Percentiles rank a stretch among this genome's conserved stretches.
phyloP scores from a whole-genome alignment of 2,888 invertebrate genomes.

The Synanthedon andrenaeformis region DNA sequence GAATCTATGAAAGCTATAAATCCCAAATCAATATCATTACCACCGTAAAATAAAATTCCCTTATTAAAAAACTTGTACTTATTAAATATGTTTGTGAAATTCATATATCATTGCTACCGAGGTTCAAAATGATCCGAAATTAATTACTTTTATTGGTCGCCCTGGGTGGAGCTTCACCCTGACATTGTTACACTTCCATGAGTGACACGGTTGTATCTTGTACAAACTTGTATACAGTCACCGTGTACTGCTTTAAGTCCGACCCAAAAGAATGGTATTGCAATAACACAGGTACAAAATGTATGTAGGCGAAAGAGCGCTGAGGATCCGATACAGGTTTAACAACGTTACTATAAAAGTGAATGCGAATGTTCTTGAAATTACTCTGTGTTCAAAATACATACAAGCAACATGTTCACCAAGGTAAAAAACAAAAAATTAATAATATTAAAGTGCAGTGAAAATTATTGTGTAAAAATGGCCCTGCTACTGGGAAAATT shows the following conservation, averaged over 20 bases:
- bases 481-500: too few species aligned
- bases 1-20: too few species aligned
- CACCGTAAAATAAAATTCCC: too few species aligned
- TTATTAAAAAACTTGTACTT: too few species aligned
- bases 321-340: conserved; percentile 45
- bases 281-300: conserved; percentile 8
- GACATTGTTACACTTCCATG: conserved; percentile 27
- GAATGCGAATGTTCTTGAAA: conserved; percentile 35
- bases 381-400: conserved; percentile 41
- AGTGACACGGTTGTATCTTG: conserved; percentile 1
- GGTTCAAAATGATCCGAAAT: not conserved
- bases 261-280: conserved; percentile 11
- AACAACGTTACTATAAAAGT: conserved; percentile 48
- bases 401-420: conserved; percentile 43
- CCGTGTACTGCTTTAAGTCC: too few species aligned
- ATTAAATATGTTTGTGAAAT: too few species aligned
- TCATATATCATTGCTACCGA: not conserved
- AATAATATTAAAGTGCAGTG: not conserved
- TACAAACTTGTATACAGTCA: not conserved
- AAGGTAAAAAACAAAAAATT: conserved; percentile 28
- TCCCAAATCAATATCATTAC: too few species aligned
- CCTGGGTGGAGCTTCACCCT: conserved; percentile 19
- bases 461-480: too few species aligned
- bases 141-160: not conserved
- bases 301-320: conserved; percentile 4